Conservation (phyloP, 2,113 vertebrate genomes). For the Apus apus region DNA sequence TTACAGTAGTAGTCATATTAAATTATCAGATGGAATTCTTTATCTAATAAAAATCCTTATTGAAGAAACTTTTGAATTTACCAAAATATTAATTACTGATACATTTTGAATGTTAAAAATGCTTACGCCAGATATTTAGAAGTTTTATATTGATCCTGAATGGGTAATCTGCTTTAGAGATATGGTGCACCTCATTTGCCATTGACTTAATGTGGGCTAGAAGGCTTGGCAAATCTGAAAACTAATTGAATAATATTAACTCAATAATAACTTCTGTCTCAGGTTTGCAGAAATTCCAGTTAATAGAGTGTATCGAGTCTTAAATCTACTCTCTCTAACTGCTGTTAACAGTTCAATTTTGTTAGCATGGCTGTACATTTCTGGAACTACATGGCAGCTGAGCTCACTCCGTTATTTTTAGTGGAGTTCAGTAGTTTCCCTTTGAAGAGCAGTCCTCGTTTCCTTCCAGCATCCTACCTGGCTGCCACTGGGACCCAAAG, state of each 20-base stretch:
- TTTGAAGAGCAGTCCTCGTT: not conserved
- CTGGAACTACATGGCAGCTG: not conserved
- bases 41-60: not conserved
- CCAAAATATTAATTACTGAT: not conserved
- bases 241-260: not conserved
- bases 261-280: not conserved
- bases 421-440: not conserved
- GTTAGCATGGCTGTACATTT: not conserved
- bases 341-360: not conserved
- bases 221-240: slow-evolving; percentile 5
- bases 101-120: not conserved
- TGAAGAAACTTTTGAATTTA: not conserved
- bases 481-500: too few species aligned
- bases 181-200: not conserved
- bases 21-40: not conserved
- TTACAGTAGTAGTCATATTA: not conserved
- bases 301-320: not conserved
- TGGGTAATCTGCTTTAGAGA: not conserved
- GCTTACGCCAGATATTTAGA: not conserved
- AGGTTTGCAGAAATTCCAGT: not conserved
- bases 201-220: not conserved
- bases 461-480: not conserved
- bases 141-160: not conserved
- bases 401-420: not conserved
- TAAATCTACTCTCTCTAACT: not conserved